phyloP scores from a whole-genome alignment of 2,113 vertebrate species.

The Greenwoodochromis staneri region DNA sequence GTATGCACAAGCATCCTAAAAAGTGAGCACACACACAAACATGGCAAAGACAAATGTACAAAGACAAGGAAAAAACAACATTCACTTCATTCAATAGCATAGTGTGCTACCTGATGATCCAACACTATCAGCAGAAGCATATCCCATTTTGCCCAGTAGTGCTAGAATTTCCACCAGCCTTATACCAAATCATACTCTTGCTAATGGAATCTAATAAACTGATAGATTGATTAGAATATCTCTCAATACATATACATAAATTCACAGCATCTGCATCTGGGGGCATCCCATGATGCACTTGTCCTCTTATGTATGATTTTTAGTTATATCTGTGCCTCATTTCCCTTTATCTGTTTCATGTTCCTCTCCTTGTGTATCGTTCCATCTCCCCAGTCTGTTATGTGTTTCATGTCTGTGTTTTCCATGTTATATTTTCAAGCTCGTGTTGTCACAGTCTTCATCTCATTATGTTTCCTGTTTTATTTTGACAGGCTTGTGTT shows the following conservation, averaged over 20 bases:
- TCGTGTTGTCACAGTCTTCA: background rate
- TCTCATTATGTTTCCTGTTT: background rate
- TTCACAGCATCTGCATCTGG: background rate
- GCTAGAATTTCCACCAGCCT: background rate
- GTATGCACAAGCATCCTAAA: background rate
- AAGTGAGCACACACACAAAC: background rate
- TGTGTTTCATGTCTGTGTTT: background rate
- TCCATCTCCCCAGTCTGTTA: background rate
- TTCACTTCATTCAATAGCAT: rapidly evolving
- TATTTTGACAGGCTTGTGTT: background rate
- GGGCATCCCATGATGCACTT: background rate
- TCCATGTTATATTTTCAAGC: background rate
- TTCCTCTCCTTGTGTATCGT: background rate
- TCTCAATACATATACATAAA: background rate
- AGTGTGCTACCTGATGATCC: background rate
- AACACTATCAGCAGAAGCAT: background rate
- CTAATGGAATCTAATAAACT: background rate
- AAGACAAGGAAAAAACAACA: rapidly evolving
- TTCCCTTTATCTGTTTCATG: rapidly evolving
- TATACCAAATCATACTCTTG: background rate
- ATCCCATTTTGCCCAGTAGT: rapidly evolving
- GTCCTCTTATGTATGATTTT: background rate
- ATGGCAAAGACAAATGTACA: background rate
- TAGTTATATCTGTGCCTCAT: background rate
- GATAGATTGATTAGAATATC: background rate